These are phyloP conservation scores for Netelia fuscicornis DNA, from an alignment of 2,888 invertebrate species.

Conservation along the genomic window DNA sequence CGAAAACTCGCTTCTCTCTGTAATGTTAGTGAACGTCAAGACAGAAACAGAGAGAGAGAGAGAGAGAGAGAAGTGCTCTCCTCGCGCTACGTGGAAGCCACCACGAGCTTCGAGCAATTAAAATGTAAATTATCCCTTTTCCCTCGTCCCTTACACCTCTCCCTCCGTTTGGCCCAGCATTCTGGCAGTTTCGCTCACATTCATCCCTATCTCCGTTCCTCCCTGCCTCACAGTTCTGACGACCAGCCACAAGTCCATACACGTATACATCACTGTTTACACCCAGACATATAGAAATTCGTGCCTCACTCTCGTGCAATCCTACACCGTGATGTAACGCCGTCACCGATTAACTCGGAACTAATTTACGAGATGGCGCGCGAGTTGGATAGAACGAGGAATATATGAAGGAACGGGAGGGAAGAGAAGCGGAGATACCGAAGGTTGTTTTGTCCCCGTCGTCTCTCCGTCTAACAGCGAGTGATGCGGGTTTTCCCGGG, in stretches of 20 bases:
- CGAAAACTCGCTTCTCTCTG: slow-evolving; percentile 57
- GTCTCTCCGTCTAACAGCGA: slow-evolving; percentile 49
- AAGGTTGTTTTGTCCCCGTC: slow-evolving; percentile 58
- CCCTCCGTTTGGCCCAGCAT: slow-evolving; percentile 49
- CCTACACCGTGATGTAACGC: slow-evolving; percentile 72
- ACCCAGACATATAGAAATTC: background rate
- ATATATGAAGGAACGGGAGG: background rate
- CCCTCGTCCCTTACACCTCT: slow-evolving; percentile 60
- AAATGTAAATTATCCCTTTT: slow-evolving; percentile 82
- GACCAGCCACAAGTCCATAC: slow-evolving; percentile 7
- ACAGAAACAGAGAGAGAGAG: slow-evolving; percentile 27
- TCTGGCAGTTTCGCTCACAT: slow-evolving; percentile 50
- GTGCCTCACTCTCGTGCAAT: slow-evolving; percentile 60
- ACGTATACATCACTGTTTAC: slow-evolving; percentile 7
- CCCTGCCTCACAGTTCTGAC: slow-evolving; percentile 52
- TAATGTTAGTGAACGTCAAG: slow-evolving; percentile 63
- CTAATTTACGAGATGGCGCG: slow-evolving; percentile 78
- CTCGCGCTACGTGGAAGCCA: slow-evolving; percentile 45
- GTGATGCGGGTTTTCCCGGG: slow-evolving; percentile 59
- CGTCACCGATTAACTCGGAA: slow-evolving; percentile 80
- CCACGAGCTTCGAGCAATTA: slow-evolving; percentile 77
- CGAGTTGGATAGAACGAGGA: slow-evolving; percentile 26
- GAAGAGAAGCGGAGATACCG: slow-evolving; percentile 32
- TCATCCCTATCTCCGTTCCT: slow-evolving; percentile 47
- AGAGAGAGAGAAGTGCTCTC: slow-evolving; percentile 17